Base-by-base conservation (phyloP, 2,888 invertebrate species). In the Caprella mutica region DNA sequence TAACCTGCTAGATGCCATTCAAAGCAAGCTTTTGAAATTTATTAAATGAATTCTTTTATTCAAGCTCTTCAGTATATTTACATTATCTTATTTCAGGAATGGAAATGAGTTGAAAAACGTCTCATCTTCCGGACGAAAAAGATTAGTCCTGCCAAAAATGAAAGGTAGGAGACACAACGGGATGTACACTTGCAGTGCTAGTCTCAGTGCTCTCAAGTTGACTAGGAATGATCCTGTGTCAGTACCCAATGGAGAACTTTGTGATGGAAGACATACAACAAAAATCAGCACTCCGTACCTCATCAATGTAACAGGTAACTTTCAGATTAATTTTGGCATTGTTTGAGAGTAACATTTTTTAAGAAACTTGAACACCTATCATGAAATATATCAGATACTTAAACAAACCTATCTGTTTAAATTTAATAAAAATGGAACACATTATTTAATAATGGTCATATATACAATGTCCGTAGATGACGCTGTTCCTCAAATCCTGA, bases 121-220 rank as follows among this genome's bases (percentile, higher is more conserved):
- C 33, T 9, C 9, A 8, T 9, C 9, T 14, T 9, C 8, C 14
- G 33, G 33, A 8, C 8, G 14, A 14, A 33, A 14, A 14, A 8
- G 33, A 8, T 14, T 33, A 8, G 33, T 33, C 33, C 33, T 33
- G 9, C 33, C 9, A 33, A 8, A 14, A 8, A 14, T 33, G 9
- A 9, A 33, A 8, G 33, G 9, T 9, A 14, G 9, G 9, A 8
- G 33, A 33, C 54, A 58, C 58, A 58, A 58, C 50, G 58, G 58
- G 33, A 51, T 55, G 8, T 58, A 55, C 40, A 58, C 58, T 29
- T 58, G 58, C 44, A 30, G 23, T 12, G 55, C 51, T 29, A 48
- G 54, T 24, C 43, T 58, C 48, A 33, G 33, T 14, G 33, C 33
- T 33, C 9, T 9, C 9, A 33, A 33, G 14, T 14, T 33, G 33